Evolutionary conservation across 2,797 vertebrate species (phyloP), one percentile per base, ranked within the genome.

Genomic region (Sebastes trivittatus): DNA sequence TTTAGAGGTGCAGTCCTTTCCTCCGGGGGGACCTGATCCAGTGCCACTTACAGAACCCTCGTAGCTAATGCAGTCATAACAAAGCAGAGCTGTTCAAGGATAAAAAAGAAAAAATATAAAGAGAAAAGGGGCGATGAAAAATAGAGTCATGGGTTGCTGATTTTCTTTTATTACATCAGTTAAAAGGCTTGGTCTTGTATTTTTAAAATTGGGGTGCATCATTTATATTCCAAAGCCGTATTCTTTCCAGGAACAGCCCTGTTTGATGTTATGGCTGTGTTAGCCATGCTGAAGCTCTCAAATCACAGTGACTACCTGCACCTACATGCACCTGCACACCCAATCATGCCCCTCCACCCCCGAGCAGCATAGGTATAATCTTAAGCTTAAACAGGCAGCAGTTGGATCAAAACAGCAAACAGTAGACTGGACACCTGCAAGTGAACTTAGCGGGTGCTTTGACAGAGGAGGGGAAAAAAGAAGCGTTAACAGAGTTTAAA

Each of bases 1-100:
- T 95, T 97, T 98, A 94, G 97, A 97, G 89, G 96, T 97, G 83
- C 95, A 89, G 87, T 97, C 97, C 93, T 97, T 97, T 92, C 98
- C 97, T 97, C 97, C 96, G 95, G 88, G 95, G 96, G 87, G 97
- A 96, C 77, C 94, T 91, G 94, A 90, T 96, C 94, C 94, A 93
- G 94, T 94, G 94, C 89, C 94, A 94, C 81, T 93, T 93, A 95
- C 85, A 85, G 94, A 89, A 90, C 94, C 94, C 94, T 95, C 95
- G 91, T 94, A 93, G 95, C 95, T 96, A 95, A 96, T 95, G 95
- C 95, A 96, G 95, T 95, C 93, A 96, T 96, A 96, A 96, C 95
- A 96, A 93, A 96, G 95, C 94, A 96, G 95, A 94, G 95, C 95
- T 96, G 95, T 94, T 95, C 94, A 91, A 95, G 92, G 92, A 92